A percentile compares a stretch with the other conserved stretches of the same genome.
These are phyloP conservation scores for Phthorimaea operculella DNA, from an alignment of 1,140 invertebrate species.

Conservation along the genomic window DNA sequence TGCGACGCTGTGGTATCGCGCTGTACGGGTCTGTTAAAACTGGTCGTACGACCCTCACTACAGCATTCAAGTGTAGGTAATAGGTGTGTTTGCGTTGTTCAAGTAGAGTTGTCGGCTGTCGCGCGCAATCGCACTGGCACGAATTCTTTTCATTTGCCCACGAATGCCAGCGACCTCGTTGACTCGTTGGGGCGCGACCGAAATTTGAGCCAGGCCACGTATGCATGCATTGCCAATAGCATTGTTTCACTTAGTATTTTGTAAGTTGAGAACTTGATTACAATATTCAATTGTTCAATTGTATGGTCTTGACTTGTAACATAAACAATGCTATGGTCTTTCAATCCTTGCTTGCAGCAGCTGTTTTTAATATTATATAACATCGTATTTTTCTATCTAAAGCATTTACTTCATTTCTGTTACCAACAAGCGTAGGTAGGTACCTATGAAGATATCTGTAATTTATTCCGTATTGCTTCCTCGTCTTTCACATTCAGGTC, in stretches of 20 bases:
- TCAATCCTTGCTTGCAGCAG: no score
- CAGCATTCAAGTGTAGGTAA: not conserved
- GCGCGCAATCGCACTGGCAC: conserved; percentile 5
- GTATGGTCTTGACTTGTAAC: no score
- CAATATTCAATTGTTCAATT: no score
- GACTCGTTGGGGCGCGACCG: not conserved
- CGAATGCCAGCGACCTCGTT: not conserved
- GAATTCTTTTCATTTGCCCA: conserved; percentile 4
- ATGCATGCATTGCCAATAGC: no score
- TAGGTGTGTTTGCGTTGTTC: not conserved
- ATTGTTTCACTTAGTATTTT: no score
- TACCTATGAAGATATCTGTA: no score
- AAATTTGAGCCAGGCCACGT: not conserved
- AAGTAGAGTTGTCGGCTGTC: not conserved
- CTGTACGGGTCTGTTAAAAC: conserved; percentile 9
- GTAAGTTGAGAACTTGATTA: no score
- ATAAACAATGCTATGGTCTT: no score
- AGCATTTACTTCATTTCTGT: no score
- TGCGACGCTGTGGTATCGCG: not conserved
- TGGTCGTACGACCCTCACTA: conserved; percentile 1
- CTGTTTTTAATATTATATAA: no score
- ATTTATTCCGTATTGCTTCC: not conserved
- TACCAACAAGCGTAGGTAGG: no score
- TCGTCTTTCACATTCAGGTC: not conserved
- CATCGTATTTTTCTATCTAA: no score